Evolutionary conservation across 2,888 invertebrate genomes (phyloP).

Genomic region (Hemistola chrysoprasaria): DNA sequence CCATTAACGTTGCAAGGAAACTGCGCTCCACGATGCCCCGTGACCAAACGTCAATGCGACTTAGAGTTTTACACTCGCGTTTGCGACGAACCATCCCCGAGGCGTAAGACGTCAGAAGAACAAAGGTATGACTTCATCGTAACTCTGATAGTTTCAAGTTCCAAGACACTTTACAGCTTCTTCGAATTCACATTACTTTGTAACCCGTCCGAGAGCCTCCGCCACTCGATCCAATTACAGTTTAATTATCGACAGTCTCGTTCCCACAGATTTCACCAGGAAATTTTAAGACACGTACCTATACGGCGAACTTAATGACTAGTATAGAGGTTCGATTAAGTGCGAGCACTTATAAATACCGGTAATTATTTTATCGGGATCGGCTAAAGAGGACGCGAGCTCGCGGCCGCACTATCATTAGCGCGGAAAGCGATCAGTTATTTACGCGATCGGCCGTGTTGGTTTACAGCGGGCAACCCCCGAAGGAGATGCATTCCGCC

Average conservation of each 20-base stretch:
- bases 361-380: slow-evolving; percentile 76
- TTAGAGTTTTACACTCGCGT: slow-evolving; percentile 47
- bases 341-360: slow-evolving; percentile 71
- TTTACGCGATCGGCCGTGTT: slow-evolving; percentile 74
- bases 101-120: slow-evolving; percentile 55
- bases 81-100: slow-evolving; percentile 57
- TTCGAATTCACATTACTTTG: slow-evolving; percentile 39
- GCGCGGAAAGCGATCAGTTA: slow-evolving; percentile 78
- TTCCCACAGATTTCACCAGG: slow-evolving; percentile 59
- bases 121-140: slow-evolving; percentile 78
- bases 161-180: slow-evolving; percentile 56
- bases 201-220: slow-evolving; percentile 25
- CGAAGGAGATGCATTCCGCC: slow-evolving; percentile 82
- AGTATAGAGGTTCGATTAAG: slow-evolving; percentile 64
- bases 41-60: slow-evolving; percentile 81
- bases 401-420: slow-evolving; percentile 75
- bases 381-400: slow-evolving; percentile 67
- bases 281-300: slow-evolving; percentile 54
- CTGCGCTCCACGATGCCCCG: slow-evolving; percentile 61
- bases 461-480: slow-evolving; percentile 79
- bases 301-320: slow-evolving; percentile 51
- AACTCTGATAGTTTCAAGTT: slow-evolving; percentile 43
- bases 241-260: slow-evolving; percentile 52
- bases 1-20: slow-evolving; percentile 58
- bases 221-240: slow-evolving; percentile 42